Evolutionary conservation across 2,797 vertebrate genomes (phyloP).

Genomic region (Spinus olivaceus): DNA sequence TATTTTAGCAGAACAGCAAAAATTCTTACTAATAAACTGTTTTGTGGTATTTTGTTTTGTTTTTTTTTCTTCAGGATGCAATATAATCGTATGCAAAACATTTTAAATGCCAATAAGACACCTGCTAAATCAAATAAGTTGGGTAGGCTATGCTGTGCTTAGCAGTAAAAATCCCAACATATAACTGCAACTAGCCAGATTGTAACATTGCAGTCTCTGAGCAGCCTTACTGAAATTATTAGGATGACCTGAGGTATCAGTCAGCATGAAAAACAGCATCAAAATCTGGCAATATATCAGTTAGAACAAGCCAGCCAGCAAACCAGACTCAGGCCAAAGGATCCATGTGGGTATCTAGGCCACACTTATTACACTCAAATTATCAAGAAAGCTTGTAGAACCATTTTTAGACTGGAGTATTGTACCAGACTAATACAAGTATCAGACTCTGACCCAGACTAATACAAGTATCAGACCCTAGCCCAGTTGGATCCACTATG

Average conservation of each 20-base stretch:
- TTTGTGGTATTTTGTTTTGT: not conserved
- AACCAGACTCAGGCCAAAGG: not conserved
- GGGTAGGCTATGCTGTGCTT: not conserved
- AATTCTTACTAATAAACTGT: not conserved
- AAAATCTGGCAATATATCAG: not conserved
- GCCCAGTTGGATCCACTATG: not conserved
- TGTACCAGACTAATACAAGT: too few species aligned
- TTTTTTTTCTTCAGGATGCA: not conserved
- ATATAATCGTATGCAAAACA: slow-evolving; percentile 33
- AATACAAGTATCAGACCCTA: not conserved
- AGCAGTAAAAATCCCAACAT: not conserved
- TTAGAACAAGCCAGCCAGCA: not conserved
- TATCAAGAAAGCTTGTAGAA: not conserved
- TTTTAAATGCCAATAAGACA: not conserved
- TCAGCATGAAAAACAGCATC: not conserved
- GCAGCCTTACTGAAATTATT: not conserved
- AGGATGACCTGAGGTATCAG: not conserved
- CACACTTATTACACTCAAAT: not conserved
- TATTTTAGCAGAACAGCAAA: not conserved
- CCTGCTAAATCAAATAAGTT: slow-evolving; percentile 10
- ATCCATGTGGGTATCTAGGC: not conserved
- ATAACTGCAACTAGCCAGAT: not conserved
- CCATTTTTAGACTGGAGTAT: not conserved
- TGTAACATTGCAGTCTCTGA: not conserved
- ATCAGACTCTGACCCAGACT: not conserved